Base-by-base conservation (phyloP, 2,797 vertebrate species). In the Ptychobarbus kaznakovi region DNA sequence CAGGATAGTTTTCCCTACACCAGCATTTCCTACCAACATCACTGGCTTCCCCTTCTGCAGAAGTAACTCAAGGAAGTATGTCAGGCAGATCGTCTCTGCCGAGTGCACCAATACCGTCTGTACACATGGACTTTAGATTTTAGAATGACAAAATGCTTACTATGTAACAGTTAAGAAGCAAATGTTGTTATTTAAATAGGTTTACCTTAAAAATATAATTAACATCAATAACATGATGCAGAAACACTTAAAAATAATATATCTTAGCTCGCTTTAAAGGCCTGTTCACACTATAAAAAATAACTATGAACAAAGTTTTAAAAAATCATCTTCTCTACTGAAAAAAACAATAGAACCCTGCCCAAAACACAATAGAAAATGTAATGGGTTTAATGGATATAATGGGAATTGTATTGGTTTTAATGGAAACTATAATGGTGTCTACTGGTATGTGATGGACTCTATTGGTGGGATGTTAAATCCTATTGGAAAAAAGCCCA, bases 11-110 rank as follows among this genome's bases (percentile, higher is more conserved):
- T 97, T 96, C 18, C 94, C 93, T 82, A 91, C 93, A 75, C 95
- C 93, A n/a, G 93, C 94, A 56, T 93, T 96, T 61, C 94, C 95
- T 87, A 96, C 94, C 56, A 93, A 89, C 91, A 93, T 93, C 89
- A 96, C 83, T 0, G 90, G 93, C 82, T 95, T 94, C 3, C 84
- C 93, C 75, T 92, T 94, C 86, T 94, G 91, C 76, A 96, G 91
- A 86, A 96, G 93, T 84, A 95, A 91, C 92, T 95, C 91, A 68
- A 94, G 88, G 84, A 96, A 95, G 86, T 93, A 95, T 0, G 94
- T 93, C 75, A 96, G 90, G 72, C 90, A 94, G 87, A 93, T 87
- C 28, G 92, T 94, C 86, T 96, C 93, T 79, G 94, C 89, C 32
- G 91, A 93, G 89, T 94, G 91, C 80, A 95, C 93, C 83, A 95